These are phyloP conservation scores for Holothuria scabra DNA, from an alignment of 53 echinoderm and acorn worm species.

Conservation along the genomic window DNA sequence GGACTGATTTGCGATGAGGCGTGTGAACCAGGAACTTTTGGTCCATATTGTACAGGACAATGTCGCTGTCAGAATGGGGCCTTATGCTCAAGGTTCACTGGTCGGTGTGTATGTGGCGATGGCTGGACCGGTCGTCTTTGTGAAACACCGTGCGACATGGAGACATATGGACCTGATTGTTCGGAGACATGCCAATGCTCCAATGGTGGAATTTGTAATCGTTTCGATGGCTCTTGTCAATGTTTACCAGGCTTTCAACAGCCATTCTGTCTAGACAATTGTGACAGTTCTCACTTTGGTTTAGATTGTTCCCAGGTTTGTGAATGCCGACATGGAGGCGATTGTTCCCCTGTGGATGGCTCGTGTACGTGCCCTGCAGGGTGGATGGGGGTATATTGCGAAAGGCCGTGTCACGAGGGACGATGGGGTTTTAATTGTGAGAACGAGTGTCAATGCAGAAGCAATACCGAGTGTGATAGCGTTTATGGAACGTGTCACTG, in stretches of 20 bases:
- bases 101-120: slow-evolving; percentile 71
- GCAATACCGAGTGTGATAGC: slow-evolving; percentile 47
- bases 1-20: slow-evolving; percentile 65
- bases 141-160: slow-evolving; percentile 59
- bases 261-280: slow-evolving; percentile 57
- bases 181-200: slow-evolving; percentile 63
- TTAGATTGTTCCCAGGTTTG: slow-evolving; percentile 64
- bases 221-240: slow-evolving; percentile 66
- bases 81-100: slow-evolving; percentile 72
- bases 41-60: slow-evolving; percentile 60
- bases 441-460: slow-evolving; percentile 51
- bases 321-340: slow-evolving; percentile 57
- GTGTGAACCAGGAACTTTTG: slow-evolving; percentile 67
- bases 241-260: slow-evolving; percentile 83
- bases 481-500: slow-evolving; percentile 62
- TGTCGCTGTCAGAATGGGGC: slow-evolving; percentile 78
- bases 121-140: slow-evolving; percentile 84
- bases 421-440: slow-evolving; percentile 56
- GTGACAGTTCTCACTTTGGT: slow-evolving; percentile 72
- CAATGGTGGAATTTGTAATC: slow-evolving; percentile 64
- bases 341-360: slow-evolving; percentile 37
- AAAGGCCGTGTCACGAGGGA: slow-evolving; percentile 53
- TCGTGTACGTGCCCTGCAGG: slow-evolving; percentile 65
- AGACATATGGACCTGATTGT: slow-evolving; percentile 71
- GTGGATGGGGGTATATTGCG: slow-evolving; percentile 69